Percentiles rank a stretch among this genome's conserved stretches.
phyloP scores from a whole-genome alignment of 2,888 invertebrate genomes.

The Germaria angustata region DNA sequence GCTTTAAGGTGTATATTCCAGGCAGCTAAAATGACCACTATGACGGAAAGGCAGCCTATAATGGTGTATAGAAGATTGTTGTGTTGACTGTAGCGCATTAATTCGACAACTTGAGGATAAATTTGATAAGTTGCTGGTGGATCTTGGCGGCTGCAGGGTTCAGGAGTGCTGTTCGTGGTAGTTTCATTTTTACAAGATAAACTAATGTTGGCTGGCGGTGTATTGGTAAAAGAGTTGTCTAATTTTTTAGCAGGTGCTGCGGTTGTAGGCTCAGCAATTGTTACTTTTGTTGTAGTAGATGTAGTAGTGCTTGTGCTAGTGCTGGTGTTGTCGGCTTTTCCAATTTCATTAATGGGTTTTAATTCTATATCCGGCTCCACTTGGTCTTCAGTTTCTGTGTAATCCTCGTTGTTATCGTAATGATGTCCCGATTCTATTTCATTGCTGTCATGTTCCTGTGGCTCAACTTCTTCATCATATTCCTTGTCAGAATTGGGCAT shows the following conservation, averaged over 20 bases:
- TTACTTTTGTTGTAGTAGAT: conserved; percentile 24
- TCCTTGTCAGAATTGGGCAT: conserved; percentile 72
- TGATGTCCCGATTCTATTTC: conserved; percentile 31
- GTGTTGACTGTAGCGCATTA: conserved; percentile 69
- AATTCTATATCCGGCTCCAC: conserved; percentile 54
- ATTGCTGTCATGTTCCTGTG: conserved; percentile 24
- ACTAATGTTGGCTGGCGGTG: conserved; percentile 21
- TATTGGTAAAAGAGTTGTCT: not conserved
- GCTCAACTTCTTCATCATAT: conserved; percentile 68
- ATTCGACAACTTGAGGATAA: conserved; percentile 73
- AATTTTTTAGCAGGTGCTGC: not conserved
- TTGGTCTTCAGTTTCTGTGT: conserved; percentile 58
- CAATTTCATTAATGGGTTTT: conserved; percentile 50
- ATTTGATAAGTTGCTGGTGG: conserved; percentile 70
- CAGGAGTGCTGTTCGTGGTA: conserved; percentile 16
- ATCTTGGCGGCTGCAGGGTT: conserved; percentile 61
- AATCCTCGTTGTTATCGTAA: conserved; percentile 53
- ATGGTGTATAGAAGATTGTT: conserved; percentile 69
- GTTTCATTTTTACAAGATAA: conserved; percentile 48
- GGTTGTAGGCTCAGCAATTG: conserved; percentile 1
- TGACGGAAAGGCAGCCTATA: conserved; percentile 69
- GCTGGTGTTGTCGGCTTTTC: not conserved
- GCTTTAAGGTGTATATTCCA: conserved; percentile 73
- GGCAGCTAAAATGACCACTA: conserved; percentile 66
- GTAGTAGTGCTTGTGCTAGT: not conserved